Evolutionary conservation across 2,113 vertebrate genomes (phyloP).

Genomic region (Sciurus niger): DNA sequence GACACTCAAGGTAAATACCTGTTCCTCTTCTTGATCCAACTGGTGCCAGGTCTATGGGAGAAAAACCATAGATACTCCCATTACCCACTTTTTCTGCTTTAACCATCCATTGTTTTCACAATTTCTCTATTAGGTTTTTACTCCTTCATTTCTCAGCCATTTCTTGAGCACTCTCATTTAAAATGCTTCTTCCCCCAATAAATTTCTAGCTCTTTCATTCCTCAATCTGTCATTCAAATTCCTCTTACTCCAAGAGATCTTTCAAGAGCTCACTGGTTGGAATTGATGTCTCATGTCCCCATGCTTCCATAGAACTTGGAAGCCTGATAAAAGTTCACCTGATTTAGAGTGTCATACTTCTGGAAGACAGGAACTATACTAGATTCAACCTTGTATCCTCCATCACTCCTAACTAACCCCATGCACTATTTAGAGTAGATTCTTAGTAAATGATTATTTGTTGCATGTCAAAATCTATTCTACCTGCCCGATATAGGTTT

Average conservation of each 20-base stretch:
- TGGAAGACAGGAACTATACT: background rate
- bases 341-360: background rate
- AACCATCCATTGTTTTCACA: background rate
- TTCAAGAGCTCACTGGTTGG: background rate
- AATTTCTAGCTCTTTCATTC: background rate
- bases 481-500: background rate
- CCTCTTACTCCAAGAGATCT: background rate
- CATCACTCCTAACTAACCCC: background rate
- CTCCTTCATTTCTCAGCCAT: background rate
- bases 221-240: background rate
- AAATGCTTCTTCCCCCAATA: background rate
- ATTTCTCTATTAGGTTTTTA: background rate
- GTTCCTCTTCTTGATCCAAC: background rate
- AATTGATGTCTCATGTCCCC: background rate
- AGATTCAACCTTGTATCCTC: background rate
- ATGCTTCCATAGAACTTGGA: background rate
- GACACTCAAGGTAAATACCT: background rate
- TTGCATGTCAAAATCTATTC: slow-evolving; percentile 34
- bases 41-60: background rate
- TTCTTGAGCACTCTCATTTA: background rate
- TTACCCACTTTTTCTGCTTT: background rate
- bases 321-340: background rate
- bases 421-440: background rate
- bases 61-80: background rate
- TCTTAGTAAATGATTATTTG: slow-evolving; percentile 18